These are phyloP conservation scores for Anguilla rostrata DNA, from an alignment of 2,113 vertebrate genomes.

Conservation along the genomic window DNA sequence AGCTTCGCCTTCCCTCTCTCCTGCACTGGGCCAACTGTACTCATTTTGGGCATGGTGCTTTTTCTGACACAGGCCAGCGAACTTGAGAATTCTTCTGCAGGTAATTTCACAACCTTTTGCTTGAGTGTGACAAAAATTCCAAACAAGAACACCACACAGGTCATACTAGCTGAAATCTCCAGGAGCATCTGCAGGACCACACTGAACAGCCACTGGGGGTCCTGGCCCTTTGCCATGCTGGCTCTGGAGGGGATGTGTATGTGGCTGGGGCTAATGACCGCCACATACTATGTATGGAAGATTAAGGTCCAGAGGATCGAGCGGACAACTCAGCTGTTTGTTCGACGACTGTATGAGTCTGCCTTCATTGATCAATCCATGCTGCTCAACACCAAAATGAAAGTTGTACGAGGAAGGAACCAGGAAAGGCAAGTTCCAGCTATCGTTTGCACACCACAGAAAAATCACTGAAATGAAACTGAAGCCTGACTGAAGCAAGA, in stretches of 20 bases:
- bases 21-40: constrained; percentile 60
- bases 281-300: constrained; percentile 73
- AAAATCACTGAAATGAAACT: neutral
- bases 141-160: constrained; percentile 43
- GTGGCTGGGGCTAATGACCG: constrained; percentile 67
- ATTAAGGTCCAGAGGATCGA: constrained; percentile 74
- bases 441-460: neutral
- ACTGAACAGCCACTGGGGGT: constrained; percentile 58
- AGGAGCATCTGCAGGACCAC: constrained; percentile 70
- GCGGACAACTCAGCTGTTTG: constrained; percentile 74
- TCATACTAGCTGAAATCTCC: constrained; percentile 62
- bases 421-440: constrained; percentile 54
- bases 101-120: constrained; percentile 45
- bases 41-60: constrained; percentile 61
- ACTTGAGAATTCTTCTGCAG: neutral
- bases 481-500: neutral
- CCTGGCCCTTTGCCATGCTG: constrained; percentile 68
- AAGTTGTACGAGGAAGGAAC: constrained; percentile 54
- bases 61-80: constrained; percentile 50
- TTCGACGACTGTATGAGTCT: constrained; percentile 74
- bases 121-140: constrained; percentile 30
- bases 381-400: constrained; percentile 74
- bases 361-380: constrained; percentile 75
- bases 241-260: constrained; percentile 68
- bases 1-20: constrained; percentile 69